phyloP scores from a whole-genome alignment of 2,888 invertebrate genomes.

The Thera britannica region DNA sequence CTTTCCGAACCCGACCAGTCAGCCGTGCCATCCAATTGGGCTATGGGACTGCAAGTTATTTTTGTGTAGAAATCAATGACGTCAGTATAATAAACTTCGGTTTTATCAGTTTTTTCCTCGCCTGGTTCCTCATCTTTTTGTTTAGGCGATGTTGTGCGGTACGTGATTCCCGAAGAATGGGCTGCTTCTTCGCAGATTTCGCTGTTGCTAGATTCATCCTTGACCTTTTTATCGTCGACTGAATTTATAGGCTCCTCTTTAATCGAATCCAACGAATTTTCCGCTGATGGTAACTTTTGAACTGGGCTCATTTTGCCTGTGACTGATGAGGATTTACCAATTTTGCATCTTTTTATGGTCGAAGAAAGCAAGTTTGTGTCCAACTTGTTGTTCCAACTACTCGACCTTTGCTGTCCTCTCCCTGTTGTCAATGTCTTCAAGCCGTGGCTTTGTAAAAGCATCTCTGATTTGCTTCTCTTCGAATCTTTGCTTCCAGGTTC shows the following conservation, averaged over 20 bases:
- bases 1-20: slow-evolving; percentile 87
- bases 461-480: slow-evolving; percentile 88
- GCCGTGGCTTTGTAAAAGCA: slow-evolving; percentile 80
- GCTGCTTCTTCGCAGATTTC: slow-evolving; percentile 69
- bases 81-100: slow-evolving; percentile 76
- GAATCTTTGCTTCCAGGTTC: slow-evolving; percentile 83
- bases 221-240: slow-evolving; percentile 63
- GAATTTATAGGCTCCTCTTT: slow-evolving; percentile 63
- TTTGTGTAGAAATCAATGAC: slow-evolving; percentile 83
- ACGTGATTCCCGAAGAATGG: slow-evolving; percentile 77
- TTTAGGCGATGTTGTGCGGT: slow-evolving; percentile 70
- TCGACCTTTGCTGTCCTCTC: slow-evolving; percentile 87
- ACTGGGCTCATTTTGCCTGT: slow-evolving; percentile 77
- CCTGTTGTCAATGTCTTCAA: slow-evolving; percentile 79
- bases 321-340: slow-evolving; percentile 76
- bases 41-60: slow-evolving; percentile 85
- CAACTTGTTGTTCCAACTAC: slow-evolving; percentile 89
- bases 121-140: slow-evolving; percentile 70
- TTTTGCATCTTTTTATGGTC: slow-evolving; percentile 88
- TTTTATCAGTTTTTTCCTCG: slow-evolving; percentile 69
- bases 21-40: slow-evolving; percentile 88
- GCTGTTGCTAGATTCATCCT: slow-evolving; percentile 60
- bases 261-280: slow-evolving; percentile 66
- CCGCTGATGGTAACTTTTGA: slow-evolving; percentile 62
- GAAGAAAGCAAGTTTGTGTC: slow-evolving; percentile 85